Base-by-base conservation (phyloP, 1,140 invertebrate species). In the Ceratina japonica region DNA sequence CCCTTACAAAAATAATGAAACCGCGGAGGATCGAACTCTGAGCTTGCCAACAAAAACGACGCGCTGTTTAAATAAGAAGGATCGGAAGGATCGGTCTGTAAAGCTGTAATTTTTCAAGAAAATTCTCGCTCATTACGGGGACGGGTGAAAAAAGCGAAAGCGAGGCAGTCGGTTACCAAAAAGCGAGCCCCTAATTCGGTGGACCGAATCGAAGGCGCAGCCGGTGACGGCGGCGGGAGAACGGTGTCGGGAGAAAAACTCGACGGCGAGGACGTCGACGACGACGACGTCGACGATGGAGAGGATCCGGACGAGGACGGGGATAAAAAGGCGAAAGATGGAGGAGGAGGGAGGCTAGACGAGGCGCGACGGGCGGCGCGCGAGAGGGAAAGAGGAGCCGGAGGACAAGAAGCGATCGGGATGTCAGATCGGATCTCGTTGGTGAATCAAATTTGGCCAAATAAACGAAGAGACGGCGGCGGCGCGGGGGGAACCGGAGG, bases 361-460 rank as follows among this genome's bases (percentile, higher is more conserved):
- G 52, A 31, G 37, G 51, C 68, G 56, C 37, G 56, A 44, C 27
- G 37, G 24, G 52, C 54, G 49, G 37, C 61, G 37, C 61, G 24
- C 49, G 61, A 65, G 58, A 59, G 52, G 64, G 73, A 78, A 75
- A 69, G 62, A 80, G 24, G 77, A 80, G 73, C 22, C 56, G 69
- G 73, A 68, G 80, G 70, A 72, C 83, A 90, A 89, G 88, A 89
- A 91, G 86, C 87, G 87, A 90, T 90, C 89, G 90, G 85, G 83
- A 89, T 78, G 87, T 90, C 89, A 87, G 89, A 91, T 91, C 85
- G 86, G 82, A 88, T 91, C 89, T 89, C 86, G 86, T 87, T 90
- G 87, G 84, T 89, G 89, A 90, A 91, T 91, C 89, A 89, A 89
- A 90, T 91, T 90, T 90, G 86, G 86, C 81, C 82, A 89, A 89